Evolutionary conservation across 2,888 invertebrate genomes (phyloP).

Genomic region (Cataglyphis rosenhaueri): DNA sequence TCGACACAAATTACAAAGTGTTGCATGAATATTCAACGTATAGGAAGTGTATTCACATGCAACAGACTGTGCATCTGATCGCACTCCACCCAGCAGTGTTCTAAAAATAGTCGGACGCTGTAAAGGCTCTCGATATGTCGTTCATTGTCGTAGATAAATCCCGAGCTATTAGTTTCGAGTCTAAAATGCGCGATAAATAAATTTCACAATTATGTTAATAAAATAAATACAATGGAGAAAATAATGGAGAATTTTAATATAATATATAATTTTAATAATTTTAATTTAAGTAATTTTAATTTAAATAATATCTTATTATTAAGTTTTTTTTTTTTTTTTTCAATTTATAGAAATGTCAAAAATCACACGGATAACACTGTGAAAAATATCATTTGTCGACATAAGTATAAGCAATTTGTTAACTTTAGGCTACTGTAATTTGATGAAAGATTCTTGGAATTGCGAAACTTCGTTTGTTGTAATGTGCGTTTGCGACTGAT

Average conservation of each 20-base stretch:
- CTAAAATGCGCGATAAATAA: neutral
- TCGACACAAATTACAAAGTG: conserved; percentile 50
- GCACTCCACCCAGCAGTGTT: conserved; percentile 35
- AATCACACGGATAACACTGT: neutral
- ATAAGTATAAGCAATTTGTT: conserved; percentile 5
- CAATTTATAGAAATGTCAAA: neutral
- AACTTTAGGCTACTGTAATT: conserved; percentile 22
- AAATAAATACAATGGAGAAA: neutral
- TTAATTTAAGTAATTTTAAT: too few relatives aligned
- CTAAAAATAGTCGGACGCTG: conserved; percentile 38
- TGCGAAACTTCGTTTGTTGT: conserved; percentile 51
- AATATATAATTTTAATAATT: neutral
- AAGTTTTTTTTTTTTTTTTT: neutral
- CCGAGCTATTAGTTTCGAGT: neutral
- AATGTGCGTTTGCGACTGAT: conserved; percentile 50
- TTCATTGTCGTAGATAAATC: conserved; percentile 62
- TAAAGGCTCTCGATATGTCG: conserved; percentile 53
- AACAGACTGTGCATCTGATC: conserved; percentile 64
- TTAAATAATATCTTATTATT: too few relatives aligned
- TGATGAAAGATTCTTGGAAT: conserved; percentile 28
- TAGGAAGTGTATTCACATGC: conserved; percentile 60
- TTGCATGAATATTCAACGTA: conserved; percentile 64
- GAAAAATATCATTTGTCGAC: neutral
- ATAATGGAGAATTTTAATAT: neutral
- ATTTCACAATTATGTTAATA: neutral